Percentiles rank a stretch among this genome's conserved stretches.
Evolutionary conservation across 2,888 invertebrate species (phyloP).

Genomic region (Drosophila prostipennis): DNA sequence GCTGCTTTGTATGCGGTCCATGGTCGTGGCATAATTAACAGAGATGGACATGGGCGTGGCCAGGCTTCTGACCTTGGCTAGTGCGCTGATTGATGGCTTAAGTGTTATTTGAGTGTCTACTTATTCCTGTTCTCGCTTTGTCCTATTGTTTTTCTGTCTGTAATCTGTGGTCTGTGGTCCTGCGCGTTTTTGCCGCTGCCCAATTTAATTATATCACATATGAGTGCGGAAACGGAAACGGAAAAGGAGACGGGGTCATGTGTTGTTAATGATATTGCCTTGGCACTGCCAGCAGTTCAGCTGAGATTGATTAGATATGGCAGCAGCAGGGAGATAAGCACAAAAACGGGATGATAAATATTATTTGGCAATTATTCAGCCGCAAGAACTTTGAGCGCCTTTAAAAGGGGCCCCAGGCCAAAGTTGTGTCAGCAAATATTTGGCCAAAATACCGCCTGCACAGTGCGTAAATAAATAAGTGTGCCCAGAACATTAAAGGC

Average conservation of each 20-base stretch:
- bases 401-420: conserved; percentile 1
- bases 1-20: conserved; percentile 57
- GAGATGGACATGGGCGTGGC: conserved; percentile 21
- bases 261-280: conserved; percentile 65
- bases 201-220: conserved; percentile 61
- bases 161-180: conserved; percentile 6
- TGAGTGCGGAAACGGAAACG: conserved; percentile 3
- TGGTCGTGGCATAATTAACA: conserved; percentile 67
- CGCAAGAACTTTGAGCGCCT: conserved; percentile 3
- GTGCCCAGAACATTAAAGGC: conserved; percentile 1
- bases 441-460: not conserved
- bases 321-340: conserved; percentile 18
- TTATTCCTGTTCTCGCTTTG: conserved; percentile 40
- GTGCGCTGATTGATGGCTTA: conserved; percentile 71
- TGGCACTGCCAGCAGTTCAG: conserved; percentile 48
- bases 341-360: conserved; percentile 35
- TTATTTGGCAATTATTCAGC: conserved; percentile 28
- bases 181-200: conserved; percentile 16
- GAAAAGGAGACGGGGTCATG: conserved; percentile 31
- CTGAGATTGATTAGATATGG: conserved; percentile 64
- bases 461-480: conserved; percentile 5
- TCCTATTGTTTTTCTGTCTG: conserved; percentile 19
- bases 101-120: conserved; percentile 70
- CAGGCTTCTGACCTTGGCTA: conserved; percentile 59
- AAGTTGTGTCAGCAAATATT: conserved; percentile 12